These are phyloP conservation scores for Zaprionus lachaisei DNA, from an alignment of 1,140 invertebrate species.

Conservation along the genomic window DNA sequence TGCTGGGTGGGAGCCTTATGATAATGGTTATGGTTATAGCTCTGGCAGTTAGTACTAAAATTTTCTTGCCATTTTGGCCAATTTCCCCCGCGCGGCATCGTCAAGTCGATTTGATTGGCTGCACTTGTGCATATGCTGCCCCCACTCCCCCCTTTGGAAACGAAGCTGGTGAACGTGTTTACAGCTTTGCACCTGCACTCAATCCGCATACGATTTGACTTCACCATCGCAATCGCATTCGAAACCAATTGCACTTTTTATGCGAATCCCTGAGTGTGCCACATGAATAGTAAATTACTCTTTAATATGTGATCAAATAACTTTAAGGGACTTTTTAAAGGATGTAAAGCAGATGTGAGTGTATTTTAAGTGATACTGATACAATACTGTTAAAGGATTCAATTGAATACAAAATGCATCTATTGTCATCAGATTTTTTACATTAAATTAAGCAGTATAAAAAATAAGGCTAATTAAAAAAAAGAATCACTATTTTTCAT, in stretches of 20 bases:
- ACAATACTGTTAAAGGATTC: no score
- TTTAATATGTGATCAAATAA: not conserved
- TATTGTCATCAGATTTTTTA: no score
- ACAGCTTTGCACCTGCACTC: conserved; percentile 8
- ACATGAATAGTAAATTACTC: not conserved
- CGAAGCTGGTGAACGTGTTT: conserved; percentile 5
- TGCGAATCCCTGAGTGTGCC: not conserved
- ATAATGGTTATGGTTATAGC: conserved; percentile 29
- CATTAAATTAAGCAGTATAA: no score
- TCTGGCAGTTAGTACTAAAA: conserved; percentile 10
- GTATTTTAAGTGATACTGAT: no score
- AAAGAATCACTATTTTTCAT: no score
- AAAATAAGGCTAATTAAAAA: no score
- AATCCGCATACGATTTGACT: not conserved
- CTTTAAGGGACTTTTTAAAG: not conserved
- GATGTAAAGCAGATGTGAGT: not conserved
- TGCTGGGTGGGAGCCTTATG: not conserved
- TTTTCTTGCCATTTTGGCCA: conserved; percentile 14
- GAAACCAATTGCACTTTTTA: not conserved
- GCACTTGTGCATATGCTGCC: conserved; percentile 6
- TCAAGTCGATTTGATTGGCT: conserved; percentile 9
- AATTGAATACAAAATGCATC: no score
- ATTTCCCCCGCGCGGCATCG: not conserved
- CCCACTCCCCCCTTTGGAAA: no score
- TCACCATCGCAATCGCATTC: not conserved